Evolutionary conservation across 2,113 vertebrate genomes (phyloP).

Genomic region (Urocynchramus pylzowi): DNA sequence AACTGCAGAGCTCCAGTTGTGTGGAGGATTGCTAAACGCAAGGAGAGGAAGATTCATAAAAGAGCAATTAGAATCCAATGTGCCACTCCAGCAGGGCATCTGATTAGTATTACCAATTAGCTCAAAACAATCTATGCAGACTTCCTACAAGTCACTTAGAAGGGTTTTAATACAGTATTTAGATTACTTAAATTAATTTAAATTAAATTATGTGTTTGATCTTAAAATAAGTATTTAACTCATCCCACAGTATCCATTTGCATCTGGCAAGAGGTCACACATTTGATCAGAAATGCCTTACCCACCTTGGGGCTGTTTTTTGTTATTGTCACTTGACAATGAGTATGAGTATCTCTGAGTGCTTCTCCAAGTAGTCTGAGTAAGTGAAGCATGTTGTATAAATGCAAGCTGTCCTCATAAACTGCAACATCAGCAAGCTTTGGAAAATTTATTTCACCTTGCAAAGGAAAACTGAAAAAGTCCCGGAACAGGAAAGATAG

Average conservation of each 20-base stretch:
- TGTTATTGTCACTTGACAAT: not conserved
- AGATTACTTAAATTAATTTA: not conserved
- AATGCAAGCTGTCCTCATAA: not conserved
- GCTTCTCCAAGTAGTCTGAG: not conserved
- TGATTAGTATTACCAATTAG: not conserved
- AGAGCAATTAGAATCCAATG: not conserved
- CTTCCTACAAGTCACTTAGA: not conserved
- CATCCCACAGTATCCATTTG: not conserved
- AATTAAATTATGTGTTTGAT: not conserved
- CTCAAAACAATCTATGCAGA: not conserved
- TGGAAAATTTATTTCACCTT: not conserved
- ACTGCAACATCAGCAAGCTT: slow-evolving; percentile 22
- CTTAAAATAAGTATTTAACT: not conserved
- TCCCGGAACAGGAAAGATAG: not conserved
- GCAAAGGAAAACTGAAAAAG: not conserved
- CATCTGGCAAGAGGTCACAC: not conserved
- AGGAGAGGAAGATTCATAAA: not conserved
- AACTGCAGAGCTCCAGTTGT: not conserved
- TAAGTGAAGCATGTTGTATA: not conserved
- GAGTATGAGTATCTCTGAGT: not conserved
- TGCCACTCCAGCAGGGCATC: not conserved
- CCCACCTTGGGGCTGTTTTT: not conserved
- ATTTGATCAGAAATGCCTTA: not conserved
- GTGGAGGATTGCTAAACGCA: not conserved
- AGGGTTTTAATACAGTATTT: not conserved